Evolutionary conservation across 2,797 vertebrate genomes (phyloP).

Genomic region (Hafferia zeledoni): DNA sequence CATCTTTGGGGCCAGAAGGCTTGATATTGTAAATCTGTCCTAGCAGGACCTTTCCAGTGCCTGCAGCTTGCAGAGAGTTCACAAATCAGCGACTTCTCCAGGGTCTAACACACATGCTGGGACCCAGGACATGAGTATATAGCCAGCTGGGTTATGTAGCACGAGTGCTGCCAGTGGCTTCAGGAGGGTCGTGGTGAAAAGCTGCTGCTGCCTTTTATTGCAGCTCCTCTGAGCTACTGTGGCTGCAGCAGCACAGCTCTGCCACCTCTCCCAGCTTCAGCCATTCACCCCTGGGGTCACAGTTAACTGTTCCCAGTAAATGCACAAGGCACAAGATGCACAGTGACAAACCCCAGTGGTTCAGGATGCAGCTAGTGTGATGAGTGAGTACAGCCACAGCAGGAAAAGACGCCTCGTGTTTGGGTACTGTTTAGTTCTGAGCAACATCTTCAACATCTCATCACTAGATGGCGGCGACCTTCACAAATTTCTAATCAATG

Average conservation of each 20-base stretch:
- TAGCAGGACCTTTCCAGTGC: not conserved
- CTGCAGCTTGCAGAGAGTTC: not conserved
- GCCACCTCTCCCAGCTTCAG: accelerated
- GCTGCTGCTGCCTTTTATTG: not conserved
- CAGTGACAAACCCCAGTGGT: accelerated
- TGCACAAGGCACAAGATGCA: not conserved
- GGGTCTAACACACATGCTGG: not conserved
- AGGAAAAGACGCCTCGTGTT: not conserved
- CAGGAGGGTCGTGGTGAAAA: not conserved
- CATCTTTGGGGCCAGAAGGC: not conserved
- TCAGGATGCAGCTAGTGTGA: not conserved
- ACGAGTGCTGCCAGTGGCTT: not conserved
- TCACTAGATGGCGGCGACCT: constrained; percentile 77
- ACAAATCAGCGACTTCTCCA: not conserved
- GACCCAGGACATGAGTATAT: not conserved
- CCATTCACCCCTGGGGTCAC: not conserved
- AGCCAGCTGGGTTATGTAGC: not conserved
- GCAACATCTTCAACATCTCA: constrained; percentile 68
- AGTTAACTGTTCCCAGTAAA: not conserved
- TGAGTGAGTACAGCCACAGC: not conserved
- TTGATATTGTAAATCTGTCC: not conserved
- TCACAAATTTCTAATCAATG: constrained; percentile 61
- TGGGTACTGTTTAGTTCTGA: not conserved
- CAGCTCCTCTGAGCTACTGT: not conserved
- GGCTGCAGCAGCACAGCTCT: not conserved